Percentiles rank a stretch among this genome's conserved stretches.
phyloP scores from a whole-genome alignment of 2,113 vertebrate genomes.

The Chaetura pelagica region DNA sequence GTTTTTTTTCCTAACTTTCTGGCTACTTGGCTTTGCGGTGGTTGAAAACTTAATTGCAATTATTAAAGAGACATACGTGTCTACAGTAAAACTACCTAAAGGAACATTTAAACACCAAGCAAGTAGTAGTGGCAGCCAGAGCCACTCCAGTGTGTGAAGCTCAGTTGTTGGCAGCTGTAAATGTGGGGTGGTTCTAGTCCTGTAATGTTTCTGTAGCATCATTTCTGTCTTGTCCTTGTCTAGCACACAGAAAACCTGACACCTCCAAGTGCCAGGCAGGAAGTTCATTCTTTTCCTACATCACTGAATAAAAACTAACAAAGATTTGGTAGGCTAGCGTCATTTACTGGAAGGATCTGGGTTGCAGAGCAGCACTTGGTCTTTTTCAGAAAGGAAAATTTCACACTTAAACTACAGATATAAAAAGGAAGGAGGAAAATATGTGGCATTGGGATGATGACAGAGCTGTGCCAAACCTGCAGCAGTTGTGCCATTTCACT shows the following conservation, averaged over 20 bases:
- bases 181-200: fast-evolving
- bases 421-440: not conserved
- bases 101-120: not conserved
- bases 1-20: not conserved
- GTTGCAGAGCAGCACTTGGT: not conserved
- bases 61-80: not conserved
- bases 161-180: not conserved
- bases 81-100: not conserved
- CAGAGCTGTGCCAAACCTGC: not conserved
- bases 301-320: too few species aligned
- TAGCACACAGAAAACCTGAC: not conserved
- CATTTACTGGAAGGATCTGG: not conserved
- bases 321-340: too few species aligned
- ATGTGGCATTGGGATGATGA: fast-evolving
- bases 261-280: not conserved
- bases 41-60: not conserved
- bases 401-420: too few species aligned
- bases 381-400: not conserved
- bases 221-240: not conserved
- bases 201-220: not conserved
- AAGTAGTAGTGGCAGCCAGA: too few species aligned
- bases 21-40: not conserved
- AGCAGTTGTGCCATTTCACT: not conserved
- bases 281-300: not conserved
- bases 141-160: fast-evolving